Percentiles rank a stretch among this genome's conserved stretches.
Conservation (phyloP, 2,797 vertebrate species). For the Anguilla pacifica region DNA sequence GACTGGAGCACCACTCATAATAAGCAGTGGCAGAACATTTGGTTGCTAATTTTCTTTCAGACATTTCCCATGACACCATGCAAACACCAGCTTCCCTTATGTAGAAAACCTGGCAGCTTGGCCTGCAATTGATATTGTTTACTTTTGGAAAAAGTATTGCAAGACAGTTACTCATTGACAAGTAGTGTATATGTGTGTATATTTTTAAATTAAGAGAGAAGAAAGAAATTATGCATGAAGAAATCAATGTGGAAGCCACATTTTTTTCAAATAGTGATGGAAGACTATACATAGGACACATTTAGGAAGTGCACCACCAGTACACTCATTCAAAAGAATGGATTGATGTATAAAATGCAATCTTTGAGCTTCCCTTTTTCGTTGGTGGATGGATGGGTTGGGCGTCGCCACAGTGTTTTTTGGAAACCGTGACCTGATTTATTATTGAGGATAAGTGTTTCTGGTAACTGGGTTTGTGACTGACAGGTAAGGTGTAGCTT, state of each 20-base stretch:
- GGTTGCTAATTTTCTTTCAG: neutral
- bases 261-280: neutral
- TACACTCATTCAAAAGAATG: neutral
- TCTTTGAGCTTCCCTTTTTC: neutral
- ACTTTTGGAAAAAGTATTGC: neutral
- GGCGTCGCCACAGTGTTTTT: neutral
- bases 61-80: neutral
- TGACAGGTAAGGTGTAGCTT: neutral
- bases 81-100: neutral
- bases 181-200: neutral
- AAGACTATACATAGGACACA: neutral
- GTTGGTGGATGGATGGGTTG: neutral
- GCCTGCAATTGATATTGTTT: neutral
- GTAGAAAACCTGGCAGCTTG: neutral
- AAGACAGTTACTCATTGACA: neutral
- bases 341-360: neutral
- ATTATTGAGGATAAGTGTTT: neutral
- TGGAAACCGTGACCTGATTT: neutral
- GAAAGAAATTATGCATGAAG: neutral
- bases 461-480: neutral
- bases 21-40: neutral
- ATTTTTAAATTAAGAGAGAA: neutral
- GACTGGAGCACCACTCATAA: neutral
- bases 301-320: neutral
- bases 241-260: neutral